Base-by-base conservation (phyloP, 2,888 invertebrate species). In the Vesta saturnalis region DNA sequence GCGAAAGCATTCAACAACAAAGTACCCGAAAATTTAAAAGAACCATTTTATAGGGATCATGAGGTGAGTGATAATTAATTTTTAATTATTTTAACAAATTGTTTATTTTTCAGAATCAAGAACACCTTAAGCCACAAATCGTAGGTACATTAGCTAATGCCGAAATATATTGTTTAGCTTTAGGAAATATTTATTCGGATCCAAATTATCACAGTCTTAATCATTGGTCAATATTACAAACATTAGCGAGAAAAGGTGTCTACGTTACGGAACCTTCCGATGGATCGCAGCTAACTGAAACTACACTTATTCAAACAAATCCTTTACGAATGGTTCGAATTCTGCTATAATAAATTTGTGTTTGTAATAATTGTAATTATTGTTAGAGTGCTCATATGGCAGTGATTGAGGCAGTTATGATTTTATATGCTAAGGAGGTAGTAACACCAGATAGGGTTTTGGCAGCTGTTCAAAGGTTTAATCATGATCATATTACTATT, bases 1-100 rank as follows among this genome's bases (percentile, higher is more conserved):
- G 94, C 95, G 79, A 97, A 97, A 89, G 96, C 97, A 73, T 97
- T 94, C 89, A 95, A 96, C 88, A 95, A 96, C 87, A 90, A 92
- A 87, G 94, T 93, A 84, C 97, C 97, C 78, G 93, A 94, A 82
- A 96, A 97, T 85, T 89, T 97, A 74, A 90, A 90, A 83, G 96
- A 97, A 84, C 97, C 97, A 70, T 97, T 96, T 86, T 97, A 97
- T 85, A 90, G 93, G 82, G 96, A 96, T 87, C 94, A 95, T 86
- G 96, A 96, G 90, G 96, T 94, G 83, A 86, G 66, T 49, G 16
- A 16, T 12, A 0, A 5, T 43, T 15, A 30, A 54, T 21, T 18
- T 62, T 14, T n/a, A 5, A 10, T 62, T 14, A 8, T 21, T 55
- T 14, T 35, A 39, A 18, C 66, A 1, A 49, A 49, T 52, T 52